Percentiles rank a stretch among this genome's conserved stretches.
Conservation (phyloP, 1,140 invertebrate genomes). For the Heterodera carotae region DNA sequence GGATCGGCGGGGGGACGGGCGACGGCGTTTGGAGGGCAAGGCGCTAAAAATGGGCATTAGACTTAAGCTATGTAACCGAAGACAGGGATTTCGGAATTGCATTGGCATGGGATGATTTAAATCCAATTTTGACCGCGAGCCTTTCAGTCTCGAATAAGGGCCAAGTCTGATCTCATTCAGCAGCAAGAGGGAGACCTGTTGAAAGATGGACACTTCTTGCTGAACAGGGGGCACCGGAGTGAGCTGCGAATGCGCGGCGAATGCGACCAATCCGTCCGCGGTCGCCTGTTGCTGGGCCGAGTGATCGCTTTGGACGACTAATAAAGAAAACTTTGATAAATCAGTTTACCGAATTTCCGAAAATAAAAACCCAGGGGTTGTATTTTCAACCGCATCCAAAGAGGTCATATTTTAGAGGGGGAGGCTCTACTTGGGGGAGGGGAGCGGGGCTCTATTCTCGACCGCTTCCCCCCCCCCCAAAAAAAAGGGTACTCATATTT, state of each 20-base stretch:
- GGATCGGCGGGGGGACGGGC: conserved; percentile 58
- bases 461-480: background rate
- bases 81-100: too few species aligned
- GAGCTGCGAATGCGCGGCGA: conserved; percentile 12
- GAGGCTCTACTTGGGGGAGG: too few species aligned
- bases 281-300: conserved; percentile 53
- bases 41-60: background rate
- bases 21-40: conserved; percentile 15
- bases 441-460: background rate
- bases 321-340: conserved; percentile 10
- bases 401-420: too few species aligned
- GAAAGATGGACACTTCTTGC: background rate
- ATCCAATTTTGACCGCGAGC: too few species aligned
- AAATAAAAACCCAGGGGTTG: too few species aligned
- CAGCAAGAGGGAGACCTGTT: background rate
- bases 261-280: conserved; percentile 17
- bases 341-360: background rate
- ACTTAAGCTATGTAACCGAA: too few species aligned
- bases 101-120: too few species aligned
- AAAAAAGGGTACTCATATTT: too few species aligned
- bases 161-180: background rate
- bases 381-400: too few species aligned
- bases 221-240: background rate
- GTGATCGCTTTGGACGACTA: conserved; percentile 65
- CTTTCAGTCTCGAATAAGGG: too few species aligned